Evolutionary conservation across 2,888 invertebrate species (phyloP).

Genomic region (Erannis defoliaria): DNA sequence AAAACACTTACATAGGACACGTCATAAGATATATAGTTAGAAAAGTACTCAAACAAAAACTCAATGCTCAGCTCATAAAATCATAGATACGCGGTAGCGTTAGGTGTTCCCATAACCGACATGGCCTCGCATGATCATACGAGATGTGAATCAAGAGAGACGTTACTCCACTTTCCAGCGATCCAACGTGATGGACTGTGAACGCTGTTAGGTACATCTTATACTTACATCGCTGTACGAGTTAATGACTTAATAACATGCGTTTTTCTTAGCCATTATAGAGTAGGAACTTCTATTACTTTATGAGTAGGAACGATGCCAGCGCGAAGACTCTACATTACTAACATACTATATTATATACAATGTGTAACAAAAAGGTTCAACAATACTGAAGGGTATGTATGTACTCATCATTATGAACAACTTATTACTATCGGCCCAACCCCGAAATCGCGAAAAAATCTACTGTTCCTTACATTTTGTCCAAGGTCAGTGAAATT

Average conservation of each 20-base stretch:
- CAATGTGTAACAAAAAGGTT: too few species aligned
- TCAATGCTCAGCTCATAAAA: slow-evolving; percentile 33
- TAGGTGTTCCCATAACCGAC: slow-evolving; percentile 45
- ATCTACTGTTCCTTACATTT: too few species aligned
- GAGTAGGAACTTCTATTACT: not conserved
- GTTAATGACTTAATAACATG: slow-evolving; percentile 28
- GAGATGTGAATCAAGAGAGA: slow-evolving; percentile 45
- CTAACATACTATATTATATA: too few species aligned
- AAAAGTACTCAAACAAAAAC: slow-evolving; percentile 4
- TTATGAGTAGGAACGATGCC: too few species aligned
- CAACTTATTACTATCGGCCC: too few species aligned
- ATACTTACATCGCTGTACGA: slow-evolving; percentile 9
- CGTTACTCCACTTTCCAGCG: slow-evolving; percentile 47
- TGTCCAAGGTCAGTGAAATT: too few species aligned
- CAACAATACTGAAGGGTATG: too few species aligned
- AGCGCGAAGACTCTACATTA: not conserved
- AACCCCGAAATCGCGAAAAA: too few species aligned
- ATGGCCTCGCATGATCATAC: slow-evolving; percentile 34
- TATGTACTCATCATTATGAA: too few species aligned
- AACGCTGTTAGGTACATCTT: slow-evolving; percentile 3
- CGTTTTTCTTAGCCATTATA: slow-evolving; percentile 14
- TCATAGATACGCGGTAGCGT: slow-evolving; percentile 38
- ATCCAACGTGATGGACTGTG: slow-evolving; percentile 24
- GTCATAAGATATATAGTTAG: not conserved
- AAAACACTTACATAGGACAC: too few species aligned